Base-by-base conservation (phyloP, 2,113 vertebrate genomes). In the Cynocephalus volans region DNA sequence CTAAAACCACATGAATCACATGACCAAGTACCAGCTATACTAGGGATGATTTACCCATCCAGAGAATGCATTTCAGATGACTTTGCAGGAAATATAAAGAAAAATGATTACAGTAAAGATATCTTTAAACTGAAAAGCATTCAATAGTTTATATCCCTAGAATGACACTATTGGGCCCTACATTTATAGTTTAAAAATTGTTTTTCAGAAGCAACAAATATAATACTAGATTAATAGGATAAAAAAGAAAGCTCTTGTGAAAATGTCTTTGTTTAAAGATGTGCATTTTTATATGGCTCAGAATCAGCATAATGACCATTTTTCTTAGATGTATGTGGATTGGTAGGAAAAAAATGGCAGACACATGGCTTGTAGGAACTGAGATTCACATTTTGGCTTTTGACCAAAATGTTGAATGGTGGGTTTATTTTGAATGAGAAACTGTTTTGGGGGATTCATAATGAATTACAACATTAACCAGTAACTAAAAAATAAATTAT, bases 41-140 rank as follows among this genome's bases (percentile, higher is more conserved):
- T 14, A 64, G n/a, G 45, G 87, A 94, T 82, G 69, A 95, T 86
- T 95, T 96, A 96, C 86, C 88, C 86, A 94, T 12, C 45, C 56
- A 50, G 92, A 93, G 90, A 97, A 93, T 96, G 33, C 80, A 85
- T 98, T 97, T 96, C 56, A 95, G 89, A 96, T 97, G 95, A 97
- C 5, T 48, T 97, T 94, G 70, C 97, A 98, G 97, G 94, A n/a
- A 87, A 98, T 95, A 97, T 85, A 97, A 97, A 97, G 80, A 97
- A 94, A 98, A 92, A 93, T 95, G 70, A 97, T 98, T 97, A 17
- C 13, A 80, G 62, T 72, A 77, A 97, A 96, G 60, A 79, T 85
- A 54, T 92, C 97, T 98, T 97, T 95, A 96, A 96, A 83, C 36
- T 90, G n/a, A 96, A 97, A 97, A 93, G 41, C 79, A 92, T 54